Evolutionary conservation across 2,797 vertebrate species (phyloP).

Genomic region (Trichosurus vulpecula): DNA sequence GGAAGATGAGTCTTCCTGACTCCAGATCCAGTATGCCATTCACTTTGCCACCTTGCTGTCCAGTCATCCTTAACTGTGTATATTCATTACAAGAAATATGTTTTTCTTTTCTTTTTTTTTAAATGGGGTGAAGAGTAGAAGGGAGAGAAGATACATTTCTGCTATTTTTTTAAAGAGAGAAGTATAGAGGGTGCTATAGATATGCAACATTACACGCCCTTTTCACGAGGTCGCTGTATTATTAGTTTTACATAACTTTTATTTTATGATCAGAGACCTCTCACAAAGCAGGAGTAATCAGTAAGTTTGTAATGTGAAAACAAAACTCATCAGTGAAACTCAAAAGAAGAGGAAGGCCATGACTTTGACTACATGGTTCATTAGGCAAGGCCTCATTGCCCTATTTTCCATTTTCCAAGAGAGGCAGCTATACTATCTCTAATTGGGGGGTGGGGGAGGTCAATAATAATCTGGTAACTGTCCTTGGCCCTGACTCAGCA

Average conservation of each 20-base stretch:
- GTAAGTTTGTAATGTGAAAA: not conserved
- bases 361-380: not conserved
- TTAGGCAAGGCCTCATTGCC: not conserved
- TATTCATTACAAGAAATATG: not conserved
- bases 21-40: not conserved
- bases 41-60: not conserved
- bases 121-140: not conserved
- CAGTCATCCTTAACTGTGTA: not conserved
- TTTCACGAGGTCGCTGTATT: not conserved
- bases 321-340: not conserved
- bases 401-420: not conserved
- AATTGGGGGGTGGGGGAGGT: not conserved
- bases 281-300: not conserved
- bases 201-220: not conserved
- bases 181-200: not conserved
- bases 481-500: not conserved
- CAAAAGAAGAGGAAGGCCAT: not conserved
- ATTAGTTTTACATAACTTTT: not conserved
- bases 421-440: not conserved
- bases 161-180: not conserved
- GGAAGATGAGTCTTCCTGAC: not conserved
- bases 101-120: not conserved
- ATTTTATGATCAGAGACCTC: not conserved
- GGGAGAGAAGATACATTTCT: not conserved
- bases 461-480: not conserved